These are phyloP conservation scores for Limonius californicus DNA, from an alignment of 1,140 invertebrate species.

Conservation along the genomic window DNA sequence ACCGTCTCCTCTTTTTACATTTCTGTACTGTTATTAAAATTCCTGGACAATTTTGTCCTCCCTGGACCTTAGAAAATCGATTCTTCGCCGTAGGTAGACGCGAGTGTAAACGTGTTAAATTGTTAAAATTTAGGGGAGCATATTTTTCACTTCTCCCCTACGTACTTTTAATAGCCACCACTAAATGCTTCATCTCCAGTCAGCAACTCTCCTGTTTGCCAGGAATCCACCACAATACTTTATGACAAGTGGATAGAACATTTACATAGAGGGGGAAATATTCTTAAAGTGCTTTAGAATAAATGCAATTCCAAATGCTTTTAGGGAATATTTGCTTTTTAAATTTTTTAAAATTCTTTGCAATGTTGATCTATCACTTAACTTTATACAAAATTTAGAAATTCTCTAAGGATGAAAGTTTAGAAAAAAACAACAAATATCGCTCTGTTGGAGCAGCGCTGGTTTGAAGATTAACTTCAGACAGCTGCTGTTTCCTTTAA, in stretches of 20 bases:
- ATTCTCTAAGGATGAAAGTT: too few species aligned
- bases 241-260: slow-evolving; percentile 3
- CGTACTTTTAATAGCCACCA: slow-evolving; percentile 12
- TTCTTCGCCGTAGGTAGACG: too few species aligned
- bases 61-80: too few species aligned
- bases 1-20: too few species aligned
- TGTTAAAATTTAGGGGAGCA: slow-evolving; percentile 11
- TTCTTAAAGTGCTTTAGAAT: not conserved
- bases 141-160: slow-evolving; percentile 9
- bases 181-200: slow-evolving; percentile 13
- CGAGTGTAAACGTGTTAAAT: slow-evolving; percentile 12
- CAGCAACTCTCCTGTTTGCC: slow-evolving; percentile 7
- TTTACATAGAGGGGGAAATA: slow-evolving; percentile 6
- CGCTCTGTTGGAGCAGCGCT: too few species aligned
- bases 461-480: too few species aligned
- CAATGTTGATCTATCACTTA: too few species aligned
- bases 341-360: not conserved
- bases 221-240: slow-evolving; percentile 5
- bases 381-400: too few species aligned
- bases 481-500: too few species aligned
- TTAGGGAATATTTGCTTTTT: not conserved
- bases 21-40: too few species aligned
- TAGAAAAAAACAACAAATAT: too few species aligned
- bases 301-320: not conserved
- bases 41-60: too few species aligned